Evolutionary conservation across 2,113 vertebrate genomes (phyloP), one percentile per base, ranked within the genome.

Genomic region (Tauraco erythrolophus): DNA sequence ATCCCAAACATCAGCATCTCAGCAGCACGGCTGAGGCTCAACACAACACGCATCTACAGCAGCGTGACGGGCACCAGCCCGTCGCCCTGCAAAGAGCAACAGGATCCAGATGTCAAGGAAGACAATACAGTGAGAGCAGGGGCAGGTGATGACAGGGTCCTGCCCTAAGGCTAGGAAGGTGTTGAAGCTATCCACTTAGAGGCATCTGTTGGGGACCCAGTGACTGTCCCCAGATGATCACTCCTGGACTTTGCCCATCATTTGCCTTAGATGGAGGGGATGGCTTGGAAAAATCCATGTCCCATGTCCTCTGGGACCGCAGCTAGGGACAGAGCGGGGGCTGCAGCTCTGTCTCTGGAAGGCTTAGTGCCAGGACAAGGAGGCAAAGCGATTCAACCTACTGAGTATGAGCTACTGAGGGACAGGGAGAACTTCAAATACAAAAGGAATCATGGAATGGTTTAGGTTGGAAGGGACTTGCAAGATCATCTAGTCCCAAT

Each of bases 201-300:
- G 48, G 3, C 23, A 76, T 1, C 0, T 9, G 10, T 7, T 14
- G 37, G 16, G 11, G 25, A 23, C 22, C 10, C 65, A 1, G 4
- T 21, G 50, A 19, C 45, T 87, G 81, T 65, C 41, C 76, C 84
- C 68, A 82, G 72, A 14, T 1, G 1, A 46, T 60, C 45, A 9
- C 27, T 88, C 64, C 77, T 23, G 43, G 50, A 58, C 27, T 84
- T 74, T 8, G 4, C 11, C 18, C 56, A 0, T 35, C 45, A 1
- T 84, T 89, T 75, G 85, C 41, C 82, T 97, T 84, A 92, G 85
- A 82, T 50, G 46, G 35, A 84, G 88, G 81, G 64, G 65, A 81
- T 1, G 0, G 24, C 60, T 84, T 0, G 10, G 84, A 95, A 94
- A 92, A 94, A 96, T 86, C 71, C 62, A 92, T 68, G 24, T 53